Evolutionary conservation across 2,113 vertebrate genomes (phyloP).

Genomic region (Protobothrops mucrosquamatus): DNA sequence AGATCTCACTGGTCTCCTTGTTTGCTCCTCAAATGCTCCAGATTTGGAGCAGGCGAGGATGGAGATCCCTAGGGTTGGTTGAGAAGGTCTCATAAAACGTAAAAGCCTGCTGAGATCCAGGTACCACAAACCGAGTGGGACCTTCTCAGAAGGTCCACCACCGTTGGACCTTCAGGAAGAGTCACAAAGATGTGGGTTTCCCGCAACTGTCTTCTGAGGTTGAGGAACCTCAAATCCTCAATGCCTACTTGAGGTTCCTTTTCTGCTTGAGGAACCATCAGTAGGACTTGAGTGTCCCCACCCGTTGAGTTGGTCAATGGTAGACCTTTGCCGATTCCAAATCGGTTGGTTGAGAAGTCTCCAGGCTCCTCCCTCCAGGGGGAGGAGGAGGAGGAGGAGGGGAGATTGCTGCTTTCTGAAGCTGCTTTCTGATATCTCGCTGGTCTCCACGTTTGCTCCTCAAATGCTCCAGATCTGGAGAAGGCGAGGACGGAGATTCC

Average conservation of each 20-base stretch:
- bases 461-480: background rate
- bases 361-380: background rate
- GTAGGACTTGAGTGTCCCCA: too few relatives aligned
- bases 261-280: too few relatives aligned
- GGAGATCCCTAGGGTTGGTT: accelerated
- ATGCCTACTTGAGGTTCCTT: too few relatives aligned
- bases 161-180: background rate
- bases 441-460: background rate
- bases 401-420: background rate
- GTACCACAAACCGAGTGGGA: background rate
- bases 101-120: background rate
- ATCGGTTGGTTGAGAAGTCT: too few relatives aligned
- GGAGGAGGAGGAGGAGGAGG: accelerated
- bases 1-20: background rate
- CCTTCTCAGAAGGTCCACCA: accelerated
- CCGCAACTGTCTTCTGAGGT: accelerated
- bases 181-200: accelerated
- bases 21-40: background rate
- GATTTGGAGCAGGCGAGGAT: accelerated
- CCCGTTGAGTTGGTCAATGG: too few relatives aligned
- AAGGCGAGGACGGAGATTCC: accelerated
- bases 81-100: background rate
- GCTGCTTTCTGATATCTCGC: background rate
- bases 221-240: background rate
- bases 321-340: too few relatives aligned